Evolutionary conservation across 2,888 invertebrate genomes (phyloP).

Genomic region (Siphlonurus alternatus): DNA sequence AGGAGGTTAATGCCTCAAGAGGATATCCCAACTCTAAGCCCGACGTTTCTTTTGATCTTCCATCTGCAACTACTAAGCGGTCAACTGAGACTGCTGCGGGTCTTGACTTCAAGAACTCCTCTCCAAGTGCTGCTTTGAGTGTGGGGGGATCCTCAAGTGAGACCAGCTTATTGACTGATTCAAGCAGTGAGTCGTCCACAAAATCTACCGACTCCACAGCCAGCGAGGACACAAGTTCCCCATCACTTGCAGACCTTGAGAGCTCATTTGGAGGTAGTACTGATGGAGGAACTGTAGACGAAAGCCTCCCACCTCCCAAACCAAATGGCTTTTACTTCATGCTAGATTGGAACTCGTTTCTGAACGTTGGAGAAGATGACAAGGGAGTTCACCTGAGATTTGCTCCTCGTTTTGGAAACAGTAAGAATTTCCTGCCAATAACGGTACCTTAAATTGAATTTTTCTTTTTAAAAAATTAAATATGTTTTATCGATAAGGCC

Average conservation of each 20-base stretch:
- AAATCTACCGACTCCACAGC: not conserved
- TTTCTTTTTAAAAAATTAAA: no score
- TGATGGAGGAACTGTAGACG: conserved; percentile 24
- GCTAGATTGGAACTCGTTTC: conserved; percentile 71
- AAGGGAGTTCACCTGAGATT: conserved; percentile 58
- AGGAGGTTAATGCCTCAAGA: conserved; percentile 18
- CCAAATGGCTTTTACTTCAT: conserved; percentile 70
- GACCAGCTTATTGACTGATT: not conserved
- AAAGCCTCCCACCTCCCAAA: conserved; percentile 34
- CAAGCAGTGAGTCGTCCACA: not conserved
- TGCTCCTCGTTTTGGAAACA: conserved; percentile 64
- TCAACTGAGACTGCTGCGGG: conserved; percentile 25
- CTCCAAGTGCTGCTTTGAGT: conserved; percentile 11
- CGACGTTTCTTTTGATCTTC: conserved; percentile 22
- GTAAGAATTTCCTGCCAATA: conserved; percentile 56
- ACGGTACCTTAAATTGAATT: conserved; percentile 43
- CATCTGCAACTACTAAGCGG: conserved; percentile 23
- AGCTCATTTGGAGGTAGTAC: conserved; percentile 59
- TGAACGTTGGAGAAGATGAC: conserved; percentile 59
- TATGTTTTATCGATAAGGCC: no score
- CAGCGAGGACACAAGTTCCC: conserved; percentile 17
- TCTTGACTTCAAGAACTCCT: conserved; percentile 16
- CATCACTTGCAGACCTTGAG: conserved; percentile 47
- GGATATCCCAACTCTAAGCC: conserved; percentile 12
- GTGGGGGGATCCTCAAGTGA: not conserved